A percentile compares a stretch with the other conserved stretches of the same genome.
Evolutionary conservation across 2,113 vertebrate species (phyloP).

Genomic region (Kryptolebias marmoratus): DNA sequence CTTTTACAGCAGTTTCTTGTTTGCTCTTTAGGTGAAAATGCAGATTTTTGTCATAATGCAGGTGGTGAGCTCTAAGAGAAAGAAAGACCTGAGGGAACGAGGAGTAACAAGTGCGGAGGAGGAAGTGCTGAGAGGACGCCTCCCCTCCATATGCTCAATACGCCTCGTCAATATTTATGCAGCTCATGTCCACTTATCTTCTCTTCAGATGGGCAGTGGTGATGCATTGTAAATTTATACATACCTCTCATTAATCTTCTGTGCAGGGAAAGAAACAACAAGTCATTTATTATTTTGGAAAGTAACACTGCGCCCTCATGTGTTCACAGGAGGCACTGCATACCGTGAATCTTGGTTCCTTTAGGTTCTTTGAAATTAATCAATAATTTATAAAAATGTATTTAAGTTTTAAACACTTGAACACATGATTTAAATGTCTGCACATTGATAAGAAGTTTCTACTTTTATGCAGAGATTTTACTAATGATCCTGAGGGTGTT

Average conservation of each 20-base stretch:
- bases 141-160: slow-evolving; percentile 43
- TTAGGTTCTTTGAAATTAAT: neutral
- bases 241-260: slow-evolving; percentile 52
- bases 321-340: slow-evolving; percentile 55
- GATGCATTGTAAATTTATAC: slow-evolving; percentile 37
- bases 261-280: slow-evolving; percentile 18
- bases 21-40: slow-evolving; percentile 17
- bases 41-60: slow-evolving; percentile 54
- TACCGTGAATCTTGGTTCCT: neutral
- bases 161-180: slow-evolving; percentile 38
- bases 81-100: slow-evolving; percentile 12
- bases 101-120: slow-evolving; percentile 14
- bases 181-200: slow-evolving; percentile 18
- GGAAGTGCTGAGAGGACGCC: slow-evolving; percentile 21
- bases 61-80: slow-evolving; percentile 20
- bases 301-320: slow-evolving; percentile 46
- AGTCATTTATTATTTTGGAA: slow-evolving; percentile 18
- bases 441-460: too few species aligned
- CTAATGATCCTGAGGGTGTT: too few species aligned
- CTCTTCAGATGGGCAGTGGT: slow-evolving; percentile 21
- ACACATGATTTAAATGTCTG: too few species aligned
- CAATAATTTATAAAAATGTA: neutral
- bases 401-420: too few species aligned
- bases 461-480: too few species aligned
- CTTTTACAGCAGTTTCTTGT: neutral